phyloP scores from a whole-genome alignment of 1,140 invertebrate genomes.

The Drosophila tsacasi region DNA sequence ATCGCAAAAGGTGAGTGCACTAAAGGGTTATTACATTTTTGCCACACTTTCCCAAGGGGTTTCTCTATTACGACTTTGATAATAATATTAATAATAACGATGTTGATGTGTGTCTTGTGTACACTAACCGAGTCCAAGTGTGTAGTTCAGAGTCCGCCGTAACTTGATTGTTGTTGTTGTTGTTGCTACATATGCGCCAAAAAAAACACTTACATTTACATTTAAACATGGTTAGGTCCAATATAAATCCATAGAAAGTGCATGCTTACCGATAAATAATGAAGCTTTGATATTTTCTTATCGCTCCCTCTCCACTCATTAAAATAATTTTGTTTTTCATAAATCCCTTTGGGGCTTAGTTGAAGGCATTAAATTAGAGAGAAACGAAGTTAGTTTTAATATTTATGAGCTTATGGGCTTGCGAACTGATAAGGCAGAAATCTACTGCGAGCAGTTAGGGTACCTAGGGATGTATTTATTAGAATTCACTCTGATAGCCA shows the following conservation, averaged over 20 bases:
- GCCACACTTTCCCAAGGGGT: slow-evolving; percentile 22
- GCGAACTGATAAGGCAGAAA: background rate
- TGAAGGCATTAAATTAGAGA: background rate
- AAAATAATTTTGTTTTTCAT: background rate
- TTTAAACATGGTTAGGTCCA: background rate
- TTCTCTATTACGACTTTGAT: background rate
- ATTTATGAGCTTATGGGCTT: background rate
- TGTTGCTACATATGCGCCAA: slow-evolving; percentile 49
- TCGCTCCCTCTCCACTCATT: background rate
- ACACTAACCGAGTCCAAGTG: slow-evolving; percentile 24
- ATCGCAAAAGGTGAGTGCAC: slow-evolving; percentile 82
- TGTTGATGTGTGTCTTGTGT: slow-evolving; percentile 25
- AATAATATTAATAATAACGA: background rate
- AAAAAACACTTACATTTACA: slow-evolving; percentile 23
- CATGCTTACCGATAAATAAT: slow-evolving; percentile 1
- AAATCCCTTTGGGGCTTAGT: background rate
- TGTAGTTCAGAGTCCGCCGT: slow-evolving; percentile 16
- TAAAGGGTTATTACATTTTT: background rate
- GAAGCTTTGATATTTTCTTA: background rate
- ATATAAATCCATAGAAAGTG: background rate
- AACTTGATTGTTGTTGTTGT: slow-evolving; percentile 64
- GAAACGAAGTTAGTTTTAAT: background rate
- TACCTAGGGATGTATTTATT: background rate
- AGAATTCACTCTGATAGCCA: background rate
- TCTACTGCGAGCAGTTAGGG: background rate